Evolutionary conservation across 2,888 invertebrate species (phyloP).

Genomic region (Ypsolopha scabrella): DNA sequence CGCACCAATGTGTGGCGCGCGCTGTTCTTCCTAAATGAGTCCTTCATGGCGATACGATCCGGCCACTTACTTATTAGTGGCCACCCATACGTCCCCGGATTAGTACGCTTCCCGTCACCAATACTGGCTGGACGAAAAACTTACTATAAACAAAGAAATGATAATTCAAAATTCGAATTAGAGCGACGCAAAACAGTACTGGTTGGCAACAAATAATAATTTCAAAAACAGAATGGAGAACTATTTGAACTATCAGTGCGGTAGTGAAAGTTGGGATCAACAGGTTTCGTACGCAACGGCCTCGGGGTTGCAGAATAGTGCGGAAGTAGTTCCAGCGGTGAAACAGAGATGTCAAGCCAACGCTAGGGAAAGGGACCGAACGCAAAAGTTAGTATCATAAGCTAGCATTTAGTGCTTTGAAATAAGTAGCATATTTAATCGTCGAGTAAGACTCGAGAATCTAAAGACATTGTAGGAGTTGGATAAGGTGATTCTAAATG

Average conservation of each 20-base stretch:
- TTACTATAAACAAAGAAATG: neutral
- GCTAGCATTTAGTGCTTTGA: neutral
- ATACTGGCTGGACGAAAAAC: conserved; percentile 3
- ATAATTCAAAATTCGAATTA: neutral
- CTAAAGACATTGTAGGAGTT: too few species aligned
- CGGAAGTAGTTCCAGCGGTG: conserved; percentile 35
- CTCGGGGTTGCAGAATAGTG: conserved; percentile 27
- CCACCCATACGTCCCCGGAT: conserved; percentile 35
- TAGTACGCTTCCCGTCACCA: conserved; percentile 40
- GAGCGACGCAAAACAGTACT: neutral
- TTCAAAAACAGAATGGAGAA: conserved; percentile 32
- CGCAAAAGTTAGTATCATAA: conserved; percentile 77
- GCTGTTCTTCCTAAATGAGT: conserved; percentile 68
- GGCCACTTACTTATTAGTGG: conserved; percentile 45
- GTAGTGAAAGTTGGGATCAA: conserved; percentile 44
- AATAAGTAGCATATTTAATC: too few species aligned
- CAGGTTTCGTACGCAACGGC: conserved; percentile 24
- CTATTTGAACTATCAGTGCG: conserved; percentile 40
- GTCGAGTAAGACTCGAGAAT: too few species aligned
- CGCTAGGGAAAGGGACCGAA: conserved; percentile 84
- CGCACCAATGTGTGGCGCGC: conserved; percentile 61
- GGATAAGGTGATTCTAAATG: too few species aligned
- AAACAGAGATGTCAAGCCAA: conserved; percentile 84
- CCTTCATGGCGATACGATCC: conserved; percentile 57
- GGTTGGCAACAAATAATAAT: neutral